Conservation (phyloP, 1,140 invertebrate genomes). For the Plectrocnemia conspersa region DNA sequence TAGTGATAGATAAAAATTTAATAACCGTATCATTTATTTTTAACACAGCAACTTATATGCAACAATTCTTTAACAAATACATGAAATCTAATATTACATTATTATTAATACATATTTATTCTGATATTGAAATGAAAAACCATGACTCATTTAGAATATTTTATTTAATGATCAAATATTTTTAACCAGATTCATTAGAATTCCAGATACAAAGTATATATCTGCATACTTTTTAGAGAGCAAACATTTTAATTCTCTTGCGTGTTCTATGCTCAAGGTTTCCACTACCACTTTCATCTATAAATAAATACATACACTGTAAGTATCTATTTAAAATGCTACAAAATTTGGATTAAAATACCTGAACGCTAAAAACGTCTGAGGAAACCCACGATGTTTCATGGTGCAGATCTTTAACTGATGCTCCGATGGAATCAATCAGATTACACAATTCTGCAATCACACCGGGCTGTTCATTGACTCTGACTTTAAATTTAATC, state of each 20-base stretch:
- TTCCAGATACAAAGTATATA: conserved; percentile 39
- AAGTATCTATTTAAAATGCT: too few species aligned
- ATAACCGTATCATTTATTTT: too few species aligned
- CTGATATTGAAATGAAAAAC: too few species aligned
- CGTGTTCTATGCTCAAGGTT: conserved; percentile 74
- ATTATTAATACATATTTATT: too few species aligned
- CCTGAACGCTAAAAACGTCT: conserved; percentile 80
- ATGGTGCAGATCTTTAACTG: conserved; percentile 91
- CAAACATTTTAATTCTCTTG: conserved; percentile 58
- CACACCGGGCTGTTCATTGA: conserved; percentile 80
- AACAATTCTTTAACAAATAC: too few species aligned
- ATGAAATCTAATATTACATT: too few species aligned
- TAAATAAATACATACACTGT: conserved; percentile 36
- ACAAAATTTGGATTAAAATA: too few species aligned
- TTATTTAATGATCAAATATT: too few species aligned
- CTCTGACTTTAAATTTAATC: conserved; percentile 79
- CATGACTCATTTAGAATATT: too few species aligned
- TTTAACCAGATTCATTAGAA: too few species aligned
- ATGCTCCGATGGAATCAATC: conserved; percentile 72
- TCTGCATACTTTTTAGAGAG: conserved; percentile 57
- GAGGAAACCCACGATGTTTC: conserved; percentile 86
- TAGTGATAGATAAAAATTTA: too few species aligned
- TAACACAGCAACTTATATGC: too few species aligned
- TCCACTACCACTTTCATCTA: conserved; percentile 80
- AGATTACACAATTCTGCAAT: conserved; percentile 79